Evolutionary conservation across 2,113 vertebrate species (phyloP).

Genomic region (Redunca redunca): DNA sequence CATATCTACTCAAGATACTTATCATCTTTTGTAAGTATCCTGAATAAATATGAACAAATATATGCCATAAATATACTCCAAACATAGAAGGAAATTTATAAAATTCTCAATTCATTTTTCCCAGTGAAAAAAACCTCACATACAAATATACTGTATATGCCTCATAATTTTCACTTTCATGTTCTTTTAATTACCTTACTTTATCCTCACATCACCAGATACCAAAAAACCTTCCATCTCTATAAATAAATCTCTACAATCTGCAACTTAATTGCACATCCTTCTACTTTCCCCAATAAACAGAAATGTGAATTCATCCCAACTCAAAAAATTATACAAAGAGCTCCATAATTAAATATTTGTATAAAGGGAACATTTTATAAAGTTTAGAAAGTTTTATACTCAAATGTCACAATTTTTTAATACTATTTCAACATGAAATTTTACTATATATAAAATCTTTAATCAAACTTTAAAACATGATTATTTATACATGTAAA

Average conservation of each 20-base stretch:
- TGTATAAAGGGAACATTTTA: not conserved
- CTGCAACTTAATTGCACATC: not conserved
- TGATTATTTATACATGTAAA: not conserved
- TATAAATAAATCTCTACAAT: not conserved
- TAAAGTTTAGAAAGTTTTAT: not conserved
- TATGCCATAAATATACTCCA: not conserved
- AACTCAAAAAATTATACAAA: not conserved
- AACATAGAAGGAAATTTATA: not conserved
- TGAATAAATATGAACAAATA: not conserved
- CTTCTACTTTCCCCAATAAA: not conserved
- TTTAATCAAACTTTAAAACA: constrained; percentile 13
- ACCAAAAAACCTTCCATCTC: not conserved
- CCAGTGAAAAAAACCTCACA: not conserved
- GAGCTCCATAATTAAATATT: not conserved
- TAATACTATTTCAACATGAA: not conserved
- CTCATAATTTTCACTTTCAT: constrained; percentile 7
- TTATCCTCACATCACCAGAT: not conserved
- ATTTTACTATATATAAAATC: not conserved
- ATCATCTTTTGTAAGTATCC: not conserved
- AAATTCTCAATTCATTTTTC: constrained; percentile 1
- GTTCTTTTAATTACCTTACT: constrained; percentile 11
- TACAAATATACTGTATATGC: not conserved
- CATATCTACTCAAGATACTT: not conserved
- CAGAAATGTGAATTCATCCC: not conserved
- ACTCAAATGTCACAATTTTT: not conserved